These are phyloP conservation scores for Holocentrus rufus DNA, from an alignment of 2,797 vertebrate species.

Conservation along the genomic window DNA sequence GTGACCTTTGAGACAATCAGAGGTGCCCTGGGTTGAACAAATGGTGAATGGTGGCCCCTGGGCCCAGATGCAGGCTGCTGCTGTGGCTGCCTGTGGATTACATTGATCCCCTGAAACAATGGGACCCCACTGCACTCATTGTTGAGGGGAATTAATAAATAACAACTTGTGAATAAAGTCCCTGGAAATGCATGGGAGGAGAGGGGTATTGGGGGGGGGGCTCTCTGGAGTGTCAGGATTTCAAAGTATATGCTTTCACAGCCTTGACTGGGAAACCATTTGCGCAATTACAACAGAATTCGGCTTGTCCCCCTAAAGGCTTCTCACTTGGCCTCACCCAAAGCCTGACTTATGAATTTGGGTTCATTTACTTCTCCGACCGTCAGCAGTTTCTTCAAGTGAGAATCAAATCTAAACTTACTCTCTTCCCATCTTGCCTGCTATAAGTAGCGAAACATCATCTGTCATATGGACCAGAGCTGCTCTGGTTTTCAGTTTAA, in stretches of 20 bases:
- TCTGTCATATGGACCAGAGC: background rate
- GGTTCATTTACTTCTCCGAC: conserved; percentile 26
- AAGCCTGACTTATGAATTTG: conserved; percentile 2
- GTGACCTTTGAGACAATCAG: conserved; percentile 78
- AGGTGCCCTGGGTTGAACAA: conserved; percentile 54
- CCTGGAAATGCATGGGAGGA: background rate
- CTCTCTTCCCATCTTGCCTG: background rate
- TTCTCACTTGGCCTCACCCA: background rate
- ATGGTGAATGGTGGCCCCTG: conserved; percentile 55
- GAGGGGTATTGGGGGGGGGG: too few relatives aligned
- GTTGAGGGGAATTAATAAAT: conserved; percentile 65
- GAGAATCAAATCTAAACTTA: background rate
- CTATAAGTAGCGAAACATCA: background rate
- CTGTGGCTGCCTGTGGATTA: conserved; percentile 62
- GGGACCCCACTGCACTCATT: conserved; percentile 38
- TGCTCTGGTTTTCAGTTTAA: background rate
- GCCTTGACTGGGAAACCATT: conserved; percentile 27
- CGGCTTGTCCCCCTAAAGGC: background rate
- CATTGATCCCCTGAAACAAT: conserved; percentile 80
- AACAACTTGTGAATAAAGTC: conserved; percentile 51
- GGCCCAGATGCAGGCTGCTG: conserved; percentile 51
- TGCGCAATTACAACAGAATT: conserved; percentile 9
- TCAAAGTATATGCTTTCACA: conserved; percentile 12
- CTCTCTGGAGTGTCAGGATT: conserved; percentile 1
- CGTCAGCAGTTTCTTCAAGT: conserved; percentile 6